Evolutionary conservation across 2,113 vertebrate genomes (phyloP).

Genomic region (Pterocles burchelli): DNA sequence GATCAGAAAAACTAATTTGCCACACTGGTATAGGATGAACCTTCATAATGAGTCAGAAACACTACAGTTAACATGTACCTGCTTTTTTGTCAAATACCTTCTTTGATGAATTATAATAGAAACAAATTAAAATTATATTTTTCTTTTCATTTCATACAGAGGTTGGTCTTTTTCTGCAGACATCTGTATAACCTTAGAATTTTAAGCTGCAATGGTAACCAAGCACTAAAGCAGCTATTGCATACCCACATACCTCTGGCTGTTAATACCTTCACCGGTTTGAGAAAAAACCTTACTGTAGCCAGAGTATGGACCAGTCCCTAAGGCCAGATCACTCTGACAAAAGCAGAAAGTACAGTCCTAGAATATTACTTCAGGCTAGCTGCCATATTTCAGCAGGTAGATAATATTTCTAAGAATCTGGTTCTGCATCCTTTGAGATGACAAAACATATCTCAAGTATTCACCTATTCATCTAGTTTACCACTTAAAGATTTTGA

Average conservation of each 20-base stretch:
- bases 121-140: background rate
- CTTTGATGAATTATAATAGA: background rate
- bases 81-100: background rate
- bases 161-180: background rate
- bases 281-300: background rate
- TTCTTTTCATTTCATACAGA: background rate
- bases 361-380: conserved; percentile 23
- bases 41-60: background rate
- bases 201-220: conserved; percentile 20
- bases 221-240: conserved; percentile 8
- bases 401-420: conserved; percentile 28
- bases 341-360: conserved; percentile 16
- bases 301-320: background rate
- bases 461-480: background rate
- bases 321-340: conserved; percentile 19
- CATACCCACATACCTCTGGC: background rate
- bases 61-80: background rate
- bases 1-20: background rate
- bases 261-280: background rate
- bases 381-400: background rate
- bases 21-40: background rate
- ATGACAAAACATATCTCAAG: background rate
- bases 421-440: background rate
- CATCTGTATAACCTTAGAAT: conserved; percentile 2
- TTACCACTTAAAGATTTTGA: background rate